Evolutionary conservation across 2,888 invertebrate genomes (phyloP).

Genomic region (Meiosimyza decipiens): DNA sequence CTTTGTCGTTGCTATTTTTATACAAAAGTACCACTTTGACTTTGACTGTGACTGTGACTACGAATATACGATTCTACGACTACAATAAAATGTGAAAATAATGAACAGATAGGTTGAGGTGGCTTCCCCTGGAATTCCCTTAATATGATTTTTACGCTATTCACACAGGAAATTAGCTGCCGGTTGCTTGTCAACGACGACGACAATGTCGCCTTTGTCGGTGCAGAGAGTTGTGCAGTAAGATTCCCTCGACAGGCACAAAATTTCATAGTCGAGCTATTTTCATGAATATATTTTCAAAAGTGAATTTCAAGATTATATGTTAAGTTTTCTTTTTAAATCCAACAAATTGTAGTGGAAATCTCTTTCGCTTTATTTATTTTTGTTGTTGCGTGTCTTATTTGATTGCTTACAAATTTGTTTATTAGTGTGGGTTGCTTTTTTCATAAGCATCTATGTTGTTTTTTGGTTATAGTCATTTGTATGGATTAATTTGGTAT

Average conservation of each 20-base stretch:
- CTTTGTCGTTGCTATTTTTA: too few species aligned
- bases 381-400: too few species aligned
- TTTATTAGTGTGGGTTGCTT: too few species aligned
- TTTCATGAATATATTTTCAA: slow-evolving; percentile 11
- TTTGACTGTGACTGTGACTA: too few species aligned
- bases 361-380: not conserved
- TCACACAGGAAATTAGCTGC: slow-evolving; percentile 36
- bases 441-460: not conserved
- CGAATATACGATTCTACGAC: too few species aligned
- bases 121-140: slow-evolving; percentile 29
- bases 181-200: slow-evolving; percentile 19
- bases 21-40: too few species aligned
- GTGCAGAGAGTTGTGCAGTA: not conserved
- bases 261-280: slow-evolving; percentile 14
- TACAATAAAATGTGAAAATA: slow-evolving; percentile 22
- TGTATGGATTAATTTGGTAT: slow-evolving; percentile 5
- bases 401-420: too few species aligned
- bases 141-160: slow-evolving; percentile 36
- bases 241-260: slow-evolving; percentile 18
- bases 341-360: not conserved
- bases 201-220: not conserved
- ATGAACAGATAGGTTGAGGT: slow-evolving; percentile 26
- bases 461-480: not conserved
- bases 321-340: not conserved
- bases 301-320: not conserved